Conservation (phyloP, 2,888 invertebrate genomes). For the Gasteruption jaculator region DNA sequence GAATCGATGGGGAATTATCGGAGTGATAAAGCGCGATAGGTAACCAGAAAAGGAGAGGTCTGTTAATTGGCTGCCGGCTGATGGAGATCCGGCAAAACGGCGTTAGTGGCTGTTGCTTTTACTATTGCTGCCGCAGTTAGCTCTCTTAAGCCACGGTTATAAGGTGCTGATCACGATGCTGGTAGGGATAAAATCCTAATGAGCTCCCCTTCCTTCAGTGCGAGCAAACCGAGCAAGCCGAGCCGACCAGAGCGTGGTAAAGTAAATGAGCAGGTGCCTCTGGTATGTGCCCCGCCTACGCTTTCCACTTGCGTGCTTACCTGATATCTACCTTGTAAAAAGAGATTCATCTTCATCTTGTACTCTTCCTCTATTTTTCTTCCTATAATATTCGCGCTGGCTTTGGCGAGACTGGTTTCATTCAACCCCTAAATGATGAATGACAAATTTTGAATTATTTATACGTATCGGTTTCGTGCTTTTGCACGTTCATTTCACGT, state of each 20-base stretch:
- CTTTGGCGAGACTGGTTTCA: no score
- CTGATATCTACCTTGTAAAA: conserved; percentile 2
- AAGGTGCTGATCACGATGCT: conserved; percentile 13
- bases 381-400: no score
- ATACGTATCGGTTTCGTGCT: no score
- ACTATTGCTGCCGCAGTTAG: no score
- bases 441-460: no score
- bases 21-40: no score
- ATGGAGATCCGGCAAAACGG: conserved; percentile 14
- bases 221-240: conserved; percentile 17
- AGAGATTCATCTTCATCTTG: neutral
- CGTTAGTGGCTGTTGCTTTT: conserved; percentile 16
- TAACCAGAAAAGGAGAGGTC: no score
- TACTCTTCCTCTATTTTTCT: conserved; percentile 5
- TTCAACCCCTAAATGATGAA: no score
- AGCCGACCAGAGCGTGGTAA: conserved; percentile 27
- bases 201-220: conserved; percentile 34
- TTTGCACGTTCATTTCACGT: no score
- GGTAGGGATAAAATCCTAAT: conserved; percentile 36
- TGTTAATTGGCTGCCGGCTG: conserved; percentile 23
- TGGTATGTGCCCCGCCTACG: conserved; percentile 47
- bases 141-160: no score
- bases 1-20: no score
- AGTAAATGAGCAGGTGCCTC: conserved; percentile 46
- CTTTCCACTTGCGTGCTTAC: conserved; percentile 38